Percentiles rank a stretch among this genome's conserved stretches.
These are phyloP conservation scores for Rousettus leschenaultii DNA, from an alignment of 2,113 vertebrate species.

Conservation along the genomic window DNA sequence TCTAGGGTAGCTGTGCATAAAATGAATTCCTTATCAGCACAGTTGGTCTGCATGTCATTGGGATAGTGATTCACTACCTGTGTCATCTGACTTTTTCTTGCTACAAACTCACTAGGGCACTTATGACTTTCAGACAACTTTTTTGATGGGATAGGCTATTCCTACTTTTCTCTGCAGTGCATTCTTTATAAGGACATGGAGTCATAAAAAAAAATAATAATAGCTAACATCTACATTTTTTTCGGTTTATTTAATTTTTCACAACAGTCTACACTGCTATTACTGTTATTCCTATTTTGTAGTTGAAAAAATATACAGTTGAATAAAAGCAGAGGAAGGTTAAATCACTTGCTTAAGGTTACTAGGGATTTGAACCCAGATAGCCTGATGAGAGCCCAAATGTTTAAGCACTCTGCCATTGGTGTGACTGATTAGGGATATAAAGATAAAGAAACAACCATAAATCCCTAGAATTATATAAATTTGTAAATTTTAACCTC, in stretches of 20 bases:
- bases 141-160: background rate
- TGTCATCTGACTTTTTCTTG: background rate
- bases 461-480: background rate
- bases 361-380: background rate
- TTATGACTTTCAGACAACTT: background rate
- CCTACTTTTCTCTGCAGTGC: background rate
- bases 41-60: background rate
- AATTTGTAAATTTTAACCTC: background rate
- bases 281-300: background rate
- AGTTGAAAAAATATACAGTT: background rate
- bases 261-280: background rate
- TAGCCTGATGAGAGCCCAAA: background rate
- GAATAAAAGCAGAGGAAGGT: background rate
- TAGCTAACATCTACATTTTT: background rate
- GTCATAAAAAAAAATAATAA: background rate
- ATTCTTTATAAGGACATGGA: background rate
- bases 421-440: background rate
- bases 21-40: background rate
- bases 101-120: background rate
- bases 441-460: background rate
- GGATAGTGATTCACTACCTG: background rate
- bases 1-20: background rate
- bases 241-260: background rate
- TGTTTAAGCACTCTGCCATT: background rate
- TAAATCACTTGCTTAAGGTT: background rate